Evolutionary conservation across 2,113 vertebrate species (phyloP), one percentile per base, ranked within the genome.

Genomic region (Geothlypis trichas): DNA sequence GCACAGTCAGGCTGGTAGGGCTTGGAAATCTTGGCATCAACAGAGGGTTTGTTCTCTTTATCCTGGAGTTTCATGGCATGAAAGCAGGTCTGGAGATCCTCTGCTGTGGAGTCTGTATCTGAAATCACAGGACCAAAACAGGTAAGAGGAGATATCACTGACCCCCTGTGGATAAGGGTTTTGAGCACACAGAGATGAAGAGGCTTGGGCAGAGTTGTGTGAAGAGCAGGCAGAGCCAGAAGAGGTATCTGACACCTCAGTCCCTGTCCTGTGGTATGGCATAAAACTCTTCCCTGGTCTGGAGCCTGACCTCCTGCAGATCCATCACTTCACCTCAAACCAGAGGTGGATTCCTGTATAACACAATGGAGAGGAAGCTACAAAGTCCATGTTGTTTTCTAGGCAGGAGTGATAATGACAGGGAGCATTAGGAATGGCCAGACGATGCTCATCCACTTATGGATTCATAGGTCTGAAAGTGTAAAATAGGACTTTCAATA

Each of bases 101-200:
- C n/a, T 49, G 5, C 52, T 31, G 20, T 20, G 55, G 33, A 41
- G 44, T 18, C 13, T 31, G 30, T 20, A 0, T 8, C 46, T 52
- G 78, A 74, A 74, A 24, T 10, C 15, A 17, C 23, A 51, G 46
- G 67, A 73, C 22, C 3, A 13, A 15, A 52, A 16, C 7, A 63
- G 46, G 67, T 62, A 31, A 33, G 65, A 87, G 61, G 39, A 94
- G 57, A 26, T 21, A 7, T 13, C 37, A 18, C 46, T 72, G 54
- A 66, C 4, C 14, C 15, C 16, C 27, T 28, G 0, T 4, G 31
- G 62, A 2, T 24, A 30, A 58, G 17, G 31, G 8, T 42, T 26
- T 42, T 41, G 55, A 67, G 82, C 27, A 63, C 30, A 21, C 62
- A 46, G 65, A 59, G 52, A 5, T 66, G 42, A 24, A 27, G 62